Conservation (phyloP, 2,797 vertebrate species). For the Acanthurus lineatus region DNA sequence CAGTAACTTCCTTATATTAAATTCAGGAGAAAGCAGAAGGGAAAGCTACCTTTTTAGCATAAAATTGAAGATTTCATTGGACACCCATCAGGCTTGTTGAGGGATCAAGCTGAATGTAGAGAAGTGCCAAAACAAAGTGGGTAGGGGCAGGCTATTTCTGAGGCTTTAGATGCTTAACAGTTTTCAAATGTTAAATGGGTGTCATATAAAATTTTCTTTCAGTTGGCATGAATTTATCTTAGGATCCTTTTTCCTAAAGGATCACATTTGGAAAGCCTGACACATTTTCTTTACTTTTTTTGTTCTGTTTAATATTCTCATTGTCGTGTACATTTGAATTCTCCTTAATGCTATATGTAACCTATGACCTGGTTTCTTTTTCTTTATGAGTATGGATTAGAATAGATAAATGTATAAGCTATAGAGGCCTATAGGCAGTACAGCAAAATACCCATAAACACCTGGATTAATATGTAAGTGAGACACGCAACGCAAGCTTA, state of each 20-base stretch:
- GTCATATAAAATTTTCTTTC: not conserved
- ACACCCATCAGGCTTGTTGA: not conserved
- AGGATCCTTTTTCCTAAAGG: not conserved
- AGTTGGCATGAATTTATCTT: not conserved
- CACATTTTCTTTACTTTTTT: not conserved
- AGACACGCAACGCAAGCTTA: constrained; percentile 32
- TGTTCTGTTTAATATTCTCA: not conserved
- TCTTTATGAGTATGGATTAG: not conserved
- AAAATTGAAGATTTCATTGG: not conserved
- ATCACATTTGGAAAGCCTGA: not conserved
- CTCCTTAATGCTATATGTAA: not conserved
- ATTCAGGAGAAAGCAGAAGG: not conserved
- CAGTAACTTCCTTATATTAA: not conserved
- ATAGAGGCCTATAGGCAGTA: not conserved
- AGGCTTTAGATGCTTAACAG: not conserved
- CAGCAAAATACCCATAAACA: constrained; percentile 16
- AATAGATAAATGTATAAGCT: not conserved
- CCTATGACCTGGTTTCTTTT: not conserved
- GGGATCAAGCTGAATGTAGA: constrained; percentile 1
- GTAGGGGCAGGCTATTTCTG: not conserved
- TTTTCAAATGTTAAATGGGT: not conserved
- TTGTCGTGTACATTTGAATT: not conserved
- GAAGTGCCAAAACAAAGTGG: constrained; percentile 2
- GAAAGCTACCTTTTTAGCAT: not conserved
- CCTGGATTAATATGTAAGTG: constrained; percentile 12